These are phyloP conservation scores for Eristalinus aeneus DNA, from an alignment of 2,888 invertebrate genomes.

Conservation along the genomic window DNA sequence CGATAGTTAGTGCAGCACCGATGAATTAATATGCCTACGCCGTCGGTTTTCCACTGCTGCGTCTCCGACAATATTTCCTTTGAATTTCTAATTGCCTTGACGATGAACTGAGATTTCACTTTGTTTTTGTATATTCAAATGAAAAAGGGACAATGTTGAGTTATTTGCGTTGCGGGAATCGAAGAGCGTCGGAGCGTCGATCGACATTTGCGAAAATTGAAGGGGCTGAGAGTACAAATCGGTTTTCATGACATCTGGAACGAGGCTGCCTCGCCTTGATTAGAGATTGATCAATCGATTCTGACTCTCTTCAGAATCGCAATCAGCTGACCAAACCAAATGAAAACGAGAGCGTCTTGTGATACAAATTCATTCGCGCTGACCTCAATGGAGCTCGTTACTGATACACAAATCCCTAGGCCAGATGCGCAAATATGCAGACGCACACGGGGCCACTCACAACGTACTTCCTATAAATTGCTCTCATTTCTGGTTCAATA, in stretches of 20 bases:
- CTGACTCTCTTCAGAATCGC: neutral
- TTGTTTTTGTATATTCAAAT: conserved; percentile 10
- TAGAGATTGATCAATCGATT: conserved; percentile 1
- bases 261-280: neutral
- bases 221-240: neutral
- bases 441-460: neutral
- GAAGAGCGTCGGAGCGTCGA: neutral
- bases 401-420: conserved; percentile 4
- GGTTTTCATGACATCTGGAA: neutral
- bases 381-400: conserved; percentile 61
- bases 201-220: neutral
- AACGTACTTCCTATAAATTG: conserved; percentile 43
- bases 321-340: neutral
- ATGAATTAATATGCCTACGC: conserved; percentile 54
- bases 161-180: neutral
- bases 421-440: conserved; percentile 39
- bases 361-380: conserved; percentile 10
- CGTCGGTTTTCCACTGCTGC: conserved; percentile 29
- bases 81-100: conserved; percentile 45
- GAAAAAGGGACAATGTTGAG: neutral
- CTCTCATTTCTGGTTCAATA: conserved; percentile 68
- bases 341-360: neutral
- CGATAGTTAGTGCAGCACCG: conserved; percentile 16
- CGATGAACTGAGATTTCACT: conserved; percentile 34
- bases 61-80: conserved; percentile 57